phyloP scores from a whole-genome alignment of 2,113 vertebrate genomes.

The Melierax canorus region DNA sequence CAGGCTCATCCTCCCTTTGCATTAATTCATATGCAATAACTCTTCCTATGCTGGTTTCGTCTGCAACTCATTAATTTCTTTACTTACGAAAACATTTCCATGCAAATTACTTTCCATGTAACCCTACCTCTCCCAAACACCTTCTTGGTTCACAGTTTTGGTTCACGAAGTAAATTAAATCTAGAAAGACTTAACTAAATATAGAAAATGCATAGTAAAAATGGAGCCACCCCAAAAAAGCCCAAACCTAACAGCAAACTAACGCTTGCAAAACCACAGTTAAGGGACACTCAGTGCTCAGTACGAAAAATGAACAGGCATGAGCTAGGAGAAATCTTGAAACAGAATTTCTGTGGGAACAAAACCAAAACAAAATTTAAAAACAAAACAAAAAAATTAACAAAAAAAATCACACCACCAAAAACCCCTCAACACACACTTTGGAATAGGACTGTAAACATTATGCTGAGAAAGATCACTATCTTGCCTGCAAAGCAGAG shows the following conservation, averaged over 20 bases:
- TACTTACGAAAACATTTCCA: background rate
- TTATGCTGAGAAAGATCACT: background rate
- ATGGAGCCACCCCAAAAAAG: background rate
- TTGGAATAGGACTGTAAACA: background rate
- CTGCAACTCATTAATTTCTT: background rate
- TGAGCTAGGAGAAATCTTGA: background rate
- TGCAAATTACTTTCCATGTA: constrained; percentile 4
- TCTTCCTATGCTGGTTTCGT: background rate
- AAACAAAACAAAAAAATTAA: background rate
- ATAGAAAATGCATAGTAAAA: background rate
- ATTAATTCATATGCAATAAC: background rate
- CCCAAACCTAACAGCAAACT: background rate
- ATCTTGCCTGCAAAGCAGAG: background rate
- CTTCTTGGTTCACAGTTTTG: background rate
- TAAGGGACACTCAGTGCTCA: background rate
- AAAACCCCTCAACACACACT: background rate
- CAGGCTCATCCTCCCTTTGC: background rate
- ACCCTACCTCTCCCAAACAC: background rate
- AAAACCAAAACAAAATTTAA: background rate
- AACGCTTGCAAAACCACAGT: background rate
- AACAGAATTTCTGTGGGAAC: background rate
- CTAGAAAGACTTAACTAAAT: background rate
- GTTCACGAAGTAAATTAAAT: background rate
- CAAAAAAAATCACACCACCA: background rate
- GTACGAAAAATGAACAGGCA: background rate